Evolutionary conservation across 2,113 vertebrate genomes (phyloP).

Genomic region (Cebidichthys violaceus): DNA sequence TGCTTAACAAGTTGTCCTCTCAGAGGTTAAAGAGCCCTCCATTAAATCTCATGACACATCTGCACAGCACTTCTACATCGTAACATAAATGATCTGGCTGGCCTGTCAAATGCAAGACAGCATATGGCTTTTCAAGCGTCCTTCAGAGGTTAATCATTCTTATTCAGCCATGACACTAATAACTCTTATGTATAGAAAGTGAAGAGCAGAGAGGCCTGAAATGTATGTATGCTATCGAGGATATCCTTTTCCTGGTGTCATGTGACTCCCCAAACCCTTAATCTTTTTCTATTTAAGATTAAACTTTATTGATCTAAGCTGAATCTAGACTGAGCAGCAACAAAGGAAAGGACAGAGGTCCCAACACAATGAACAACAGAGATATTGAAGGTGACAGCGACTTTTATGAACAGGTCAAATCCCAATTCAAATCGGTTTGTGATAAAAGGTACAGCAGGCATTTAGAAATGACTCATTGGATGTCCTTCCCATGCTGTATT

Average conservation of each 20-base stretch:
- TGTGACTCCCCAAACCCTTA: constrained; percentile 11
- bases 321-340: constrained; percentile 7
- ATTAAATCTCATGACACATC: constrained; percentile 42
- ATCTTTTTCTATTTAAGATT: constrained; percentile 29
- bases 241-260: neutral
- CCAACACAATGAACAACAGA: constrained; percentile 12
- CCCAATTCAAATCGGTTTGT: neutral
- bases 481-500: neutral
- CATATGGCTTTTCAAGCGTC: constrained; percentile 28
- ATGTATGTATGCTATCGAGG: neutral
- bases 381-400: neutral
- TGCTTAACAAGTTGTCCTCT: constrained; percentile 32
- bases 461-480: neutral
- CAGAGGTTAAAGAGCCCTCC: constrained; percentile 38
- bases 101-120: constrained; percentile 11
- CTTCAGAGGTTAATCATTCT: constrained; percentile 38
- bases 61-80: neutral
- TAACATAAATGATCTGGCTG: constrained; percentile 30
- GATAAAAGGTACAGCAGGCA: neutral
- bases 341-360: constrained; percentile 11
- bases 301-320: constrained; percentile 30
- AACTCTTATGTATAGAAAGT: neutral
- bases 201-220: neutral
- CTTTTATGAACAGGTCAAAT: constrained; percentile 4
- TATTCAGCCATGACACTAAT: constrained; percentile 21